Percentiles rank a stretch among this genome's conserved stretches.
phyloP scores from a whole-genome alignment of 2,797 vertebrate species.

The Leptatherina wallacei region DNA sequence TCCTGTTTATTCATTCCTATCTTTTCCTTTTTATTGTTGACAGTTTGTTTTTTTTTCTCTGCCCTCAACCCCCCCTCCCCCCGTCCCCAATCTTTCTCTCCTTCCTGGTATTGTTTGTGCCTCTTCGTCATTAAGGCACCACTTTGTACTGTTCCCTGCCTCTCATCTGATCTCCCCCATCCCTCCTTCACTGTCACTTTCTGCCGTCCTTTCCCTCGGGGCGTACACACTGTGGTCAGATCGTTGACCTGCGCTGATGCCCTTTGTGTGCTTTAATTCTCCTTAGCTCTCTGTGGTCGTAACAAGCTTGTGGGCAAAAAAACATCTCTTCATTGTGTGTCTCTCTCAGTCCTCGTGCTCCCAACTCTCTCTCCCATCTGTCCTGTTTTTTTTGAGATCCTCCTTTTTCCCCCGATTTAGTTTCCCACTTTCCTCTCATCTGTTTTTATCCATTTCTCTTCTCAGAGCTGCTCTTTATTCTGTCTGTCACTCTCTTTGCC shows the following conservation, averaged over 20 bases:
- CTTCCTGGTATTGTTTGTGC: conserved; percentile 40
- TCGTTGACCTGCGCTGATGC: conserved; percentile 61
- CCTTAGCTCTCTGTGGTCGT: conserved; percentile 45
- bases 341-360: conserved; percentile 22
- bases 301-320: conserved; percentile 54
- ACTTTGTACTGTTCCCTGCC: conserved; percentile 44
- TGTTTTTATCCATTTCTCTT: conserved; percentile 6
- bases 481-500: conserved; percentile 44
- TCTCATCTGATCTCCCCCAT: conserved; percentile 28
- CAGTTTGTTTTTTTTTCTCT: conserved; percentile 45
- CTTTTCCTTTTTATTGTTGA: conserved; percentile 46
- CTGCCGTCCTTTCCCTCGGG: conserved; percentile 41
- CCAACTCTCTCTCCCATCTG: conserved; percentile 8
- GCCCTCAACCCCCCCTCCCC: conserved; percentile 2
- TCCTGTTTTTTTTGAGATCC: background rate
- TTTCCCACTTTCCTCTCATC: conserved; percentile 3
- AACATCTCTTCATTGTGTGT: conserved; percentile 43
- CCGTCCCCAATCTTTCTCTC: conserved; percentile 7
- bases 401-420: background rate
- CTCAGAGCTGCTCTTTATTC: conserved; percentile 28
- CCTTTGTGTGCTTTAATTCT: conserved; percentile 53
- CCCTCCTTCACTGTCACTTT: conserved; percentile 45
- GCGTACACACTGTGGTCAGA: conserved; percentile 48
- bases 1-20: conserved; percentile 33
- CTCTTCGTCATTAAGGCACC: conserved; percentile 61